phyloP scores from a whole-genome alignment of 1,140 invertebrate genomes.

The Bombus sibiricus region DNA sequence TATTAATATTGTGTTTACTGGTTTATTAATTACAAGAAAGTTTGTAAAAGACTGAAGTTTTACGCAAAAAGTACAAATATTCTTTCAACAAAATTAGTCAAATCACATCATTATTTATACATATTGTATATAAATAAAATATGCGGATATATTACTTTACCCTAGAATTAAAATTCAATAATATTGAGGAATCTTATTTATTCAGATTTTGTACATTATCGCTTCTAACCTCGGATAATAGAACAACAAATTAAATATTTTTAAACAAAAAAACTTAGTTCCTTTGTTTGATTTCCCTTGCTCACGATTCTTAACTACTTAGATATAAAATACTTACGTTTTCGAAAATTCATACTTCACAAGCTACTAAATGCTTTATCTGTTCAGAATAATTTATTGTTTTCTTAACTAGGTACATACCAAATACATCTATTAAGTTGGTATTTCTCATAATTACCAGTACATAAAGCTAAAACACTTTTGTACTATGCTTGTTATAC shows the following conservation, averaged over 20 bases:
- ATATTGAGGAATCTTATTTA: constrained; percentile 16
- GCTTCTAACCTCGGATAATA: neutral
- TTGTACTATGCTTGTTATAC: constrained; percentile 74
- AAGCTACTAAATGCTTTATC: constrained; percentile 7
- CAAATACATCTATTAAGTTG: constrained; percentile 61
- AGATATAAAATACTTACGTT: neutral
- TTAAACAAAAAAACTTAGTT: constrained; percentile 1
- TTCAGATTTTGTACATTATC: constrained; percentile 23
- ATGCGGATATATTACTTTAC: neutral
- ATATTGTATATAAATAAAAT: too few species aligned
- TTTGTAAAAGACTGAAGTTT: too few species aligned
- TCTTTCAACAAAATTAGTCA: neutral
- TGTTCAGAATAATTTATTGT: constrained; percentile 76
- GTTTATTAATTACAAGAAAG: too few species aligned
- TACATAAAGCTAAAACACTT: constrained; percentile 80
- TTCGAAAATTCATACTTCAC: neutral
- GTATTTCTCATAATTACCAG: constrained; percentile 65
- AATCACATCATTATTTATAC: neutral
- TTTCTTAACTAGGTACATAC: constrained; percentile 69
- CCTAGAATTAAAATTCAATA: constrained; percentile 6
- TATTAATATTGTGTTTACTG: too few species aligned
- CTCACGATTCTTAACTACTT: neutral
- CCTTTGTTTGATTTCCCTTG: neutral
- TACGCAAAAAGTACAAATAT: neutral
- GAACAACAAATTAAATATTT: neutral